A percentile compares a stretch with the other conserved stretches of the same genome.
Evolutionary conservation across 2,888 invertebrate genomes (phyloP).

Genomic region (Xanthostigma xanthostigma): DNA sequence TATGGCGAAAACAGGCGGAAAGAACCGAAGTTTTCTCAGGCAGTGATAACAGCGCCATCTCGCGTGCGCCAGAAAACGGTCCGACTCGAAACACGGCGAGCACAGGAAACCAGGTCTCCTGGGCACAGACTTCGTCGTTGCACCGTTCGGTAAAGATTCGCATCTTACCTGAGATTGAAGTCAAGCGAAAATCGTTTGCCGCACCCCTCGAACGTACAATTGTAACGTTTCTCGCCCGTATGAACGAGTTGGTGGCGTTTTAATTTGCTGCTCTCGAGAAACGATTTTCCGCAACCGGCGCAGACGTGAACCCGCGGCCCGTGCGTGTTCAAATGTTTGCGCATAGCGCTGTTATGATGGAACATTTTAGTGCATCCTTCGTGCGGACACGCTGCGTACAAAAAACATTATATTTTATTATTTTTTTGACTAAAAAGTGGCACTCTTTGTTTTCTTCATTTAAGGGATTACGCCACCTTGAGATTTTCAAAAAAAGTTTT

Average conservation of each 20-base stretch:
- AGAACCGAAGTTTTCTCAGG: too few relatives aligned
- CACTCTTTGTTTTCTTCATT: too few relatives aligned
- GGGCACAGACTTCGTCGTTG: too few relatives aligned
- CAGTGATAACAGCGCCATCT: too few relatives aligned
- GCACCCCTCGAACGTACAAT: slow-evolving; percentile 95
- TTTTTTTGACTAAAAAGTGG: too few relatives aligned
- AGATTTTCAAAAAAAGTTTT: too few relatives aligned
- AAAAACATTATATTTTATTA: neutral
- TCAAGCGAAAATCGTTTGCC: slow-evolving; percentile 93
- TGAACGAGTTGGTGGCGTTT: slow-evolving; percentile 94
- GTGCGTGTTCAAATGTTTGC: slow-evolving; percentile 93
- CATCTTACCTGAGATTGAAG: slow-evolving; percentile 66
- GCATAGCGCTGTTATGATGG: slow-evolving; percentile 91
- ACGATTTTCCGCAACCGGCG: slow-evolving; percentile 95
- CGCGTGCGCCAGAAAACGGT: too few relatives aligned
- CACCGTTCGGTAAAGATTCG: too few relatives aligned
- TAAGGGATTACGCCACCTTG: too few relatives aligned
- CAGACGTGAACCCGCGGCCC: slow-evolving; percentile 94
- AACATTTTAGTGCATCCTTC: slow-evolving; percentile 96
- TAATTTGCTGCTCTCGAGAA: slow-evolving; percentile 91
- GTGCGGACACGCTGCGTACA: slow-evolving; percentile 66
- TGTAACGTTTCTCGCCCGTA: slow-evolving; percentile 95
- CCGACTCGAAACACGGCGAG: too few relatives aligned
- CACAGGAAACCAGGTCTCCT: too few relatives aligned
- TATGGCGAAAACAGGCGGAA: too few relatives aligned